A percentile compares a stretch with the other conserved stretches of the same genome.
These are phyloP conservation scores for Oreonectes daqikongensis DNA, from an alignment of 2,797 vertebrate genomes.

Conservation along the genomic window DNA sequence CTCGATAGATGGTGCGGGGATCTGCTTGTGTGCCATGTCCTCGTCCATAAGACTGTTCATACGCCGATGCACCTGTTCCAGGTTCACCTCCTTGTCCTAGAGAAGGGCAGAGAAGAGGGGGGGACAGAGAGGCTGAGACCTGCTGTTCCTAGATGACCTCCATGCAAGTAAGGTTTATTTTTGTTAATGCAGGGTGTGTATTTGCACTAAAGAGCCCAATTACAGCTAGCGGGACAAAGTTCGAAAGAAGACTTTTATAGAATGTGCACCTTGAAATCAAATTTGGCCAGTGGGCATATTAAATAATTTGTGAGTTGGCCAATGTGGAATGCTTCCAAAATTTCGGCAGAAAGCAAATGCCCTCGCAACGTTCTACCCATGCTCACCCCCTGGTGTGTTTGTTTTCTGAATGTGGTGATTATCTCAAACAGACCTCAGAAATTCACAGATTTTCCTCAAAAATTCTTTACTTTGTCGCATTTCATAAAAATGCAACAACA, in stretches of 20 bases:
- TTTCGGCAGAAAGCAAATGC: not conserved
- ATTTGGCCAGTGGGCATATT: constrained; percentile 68
- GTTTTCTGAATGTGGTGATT: not conserved
- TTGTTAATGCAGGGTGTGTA: constrained; percentile 30
- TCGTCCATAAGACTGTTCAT: constrained; percentile 91
- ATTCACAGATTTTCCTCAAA: too few species aligned
- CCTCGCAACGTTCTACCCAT: not conserved
- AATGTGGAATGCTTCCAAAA: not conserved
- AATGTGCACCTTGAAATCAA: constrained; percentile 76
- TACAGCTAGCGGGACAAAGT: constrained; percentile 54
- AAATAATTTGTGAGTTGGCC: constrained; percentile 6
- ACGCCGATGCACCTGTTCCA: constrained; percentile 89
- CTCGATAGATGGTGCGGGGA: constrained; percentile 86
- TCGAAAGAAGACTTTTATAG: constrained; percentile 47
- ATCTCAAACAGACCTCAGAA: too few species aligned
- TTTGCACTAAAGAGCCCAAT: constrained; percentile 49
- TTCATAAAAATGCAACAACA: not conserved
- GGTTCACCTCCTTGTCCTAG: constrained; percentile 90
- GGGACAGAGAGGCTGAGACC: constrained; percentile 78
- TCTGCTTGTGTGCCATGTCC: constrained; percentile 90
- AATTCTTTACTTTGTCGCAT: not conserved
- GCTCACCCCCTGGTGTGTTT: not conserved
- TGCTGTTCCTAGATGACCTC: constrained; percentile 52
- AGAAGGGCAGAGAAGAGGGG: constrained; percentile 62
- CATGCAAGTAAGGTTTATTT: constrained; percentile 52